Percentiles rank a stretch among this genome's conserved stretches.
These are phyloP conservation scores for Pemphredon lugubris DNA, from an alignment of 2,888 invertebrate genomes.

Conservation along the genomic window DNA sequence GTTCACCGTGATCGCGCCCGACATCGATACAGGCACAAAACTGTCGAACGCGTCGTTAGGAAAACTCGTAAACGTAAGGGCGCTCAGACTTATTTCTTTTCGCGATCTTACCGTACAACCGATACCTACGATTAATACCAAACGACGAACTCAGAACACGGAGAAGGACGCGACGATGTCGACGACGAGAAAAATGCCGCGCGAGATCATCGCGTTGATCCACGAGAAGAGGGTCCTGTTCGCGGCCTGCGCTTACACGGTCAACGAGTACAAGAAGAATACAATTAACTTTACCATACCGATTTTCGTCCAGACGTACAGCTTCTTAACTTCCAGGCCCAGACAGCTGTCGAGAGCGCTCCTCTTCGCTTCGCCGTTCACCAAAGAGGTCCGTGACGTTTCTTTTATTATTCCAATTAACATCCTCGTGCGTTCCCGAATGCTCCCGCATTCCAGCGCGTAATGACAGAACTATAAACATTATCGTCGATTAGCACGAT, in stretches of 20 bases:
- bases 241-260: slow-evolving; percentile 84
- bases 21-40: not conserved
- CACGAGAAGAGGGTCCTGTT: slow-evolving; percentile 82
- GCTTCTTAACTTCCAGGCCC: slow-evolving; percentile 90
- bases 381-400: slow-evolving; percentile 78
- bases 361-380: slow-evolving; percentile 92
- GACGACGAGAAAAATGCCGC: slow-evolving; percentile 74
- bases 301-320: slow-evolving; percentile 90
- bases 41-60: slow-evolving; percentile 6
- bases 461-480: slow-evolving; percentile 31
- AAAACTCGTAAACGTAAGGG: slow-evolving; percentile 32
- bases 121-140: no score
- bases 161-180: slow-evolving; percentile 57
- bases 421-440: slow-evolving; percentile 3
- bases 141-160: not conserved
- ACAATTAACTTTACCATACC: slow-evolving; percentile 90
- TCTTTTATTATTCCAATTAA: not conserved
- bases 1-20: slow-evolving; percentile 80
- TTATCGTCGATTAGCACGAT: slow-evolving; percentile 20
- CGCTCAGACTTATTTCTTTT: not conserved
- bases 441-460: slow-evolving; percentile 25
- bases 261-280: slow-evolving; percentile 82
- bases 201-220: slow-evolving; percentile 82
- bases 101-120: accelerated
- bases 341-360: slow-evolving; percentile 91